Conservation (phyloP, 2,797 vertebrate species). For the Selene dorsalis region DNA sequence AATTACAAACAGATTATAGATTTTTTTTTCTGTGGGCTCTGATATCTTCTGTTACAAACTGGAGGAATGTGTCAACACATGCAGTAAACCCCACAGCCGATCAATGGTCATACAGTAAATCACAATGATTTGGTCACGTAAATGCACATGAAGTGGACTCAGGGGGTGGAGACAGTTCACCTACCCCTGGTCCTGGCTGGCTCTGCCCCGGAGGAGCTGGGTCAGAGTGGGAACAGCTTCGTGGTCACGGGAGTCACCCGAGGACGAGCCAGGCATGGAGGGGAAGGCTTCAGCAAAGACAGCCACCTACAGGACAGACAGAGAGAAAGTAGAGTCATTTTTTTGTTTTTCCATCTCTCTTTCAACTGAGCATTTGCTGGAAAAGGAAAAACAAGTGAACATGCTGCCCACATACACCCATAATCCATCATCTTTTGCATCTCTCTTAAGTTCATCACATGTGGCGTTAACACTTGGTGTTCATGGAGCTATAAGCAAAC, state of each 20-base stretch:
- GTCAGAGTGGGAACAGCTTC: slow-evolving; percentile 76
- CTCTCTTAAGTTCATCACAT: not conserved
- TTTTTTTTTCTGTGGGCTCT: not conserved
- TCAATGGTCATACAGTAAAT: not conserved
- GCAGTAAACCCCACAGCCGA: not conserved
- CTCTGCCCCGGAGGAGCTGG: slow-evolving; percentile 72
- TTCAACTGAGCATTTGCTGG: not conserved
- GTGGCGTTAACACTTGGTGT: not conserved
- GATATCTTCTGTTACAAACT: not conserved
- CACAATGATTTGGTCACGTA: not conserved
- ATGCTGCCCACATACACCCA: not conserved
- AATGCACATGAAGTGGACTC: not conserved
- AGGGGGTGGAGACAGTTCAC: slow-evolving; percentile 1
- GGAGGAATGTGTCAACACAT: slow-evolving; percentile 1
- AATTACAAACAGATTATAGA: not conserved
- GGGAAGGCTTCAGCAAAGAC: slow-evolving; percentile 82
- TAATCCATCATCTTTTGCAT: not conserved
- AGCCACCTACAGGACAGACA: slow-evolving; percentile 63
- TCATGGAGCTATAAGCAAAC: not conserved
- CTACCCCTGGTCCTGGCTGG: slow-evolving; percentile 71
- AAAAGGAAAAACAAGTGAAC: not conserved
- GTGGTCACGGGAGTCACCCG: slow-evolving; percentile 49
- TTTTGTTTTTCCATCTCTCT: too few species aligned
- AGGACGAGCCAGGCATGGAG: slow-evolving; percentile 36
- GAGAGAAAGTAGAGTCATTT: not conserved